Percentiles rank a stretch among this genome's conserved stretches.
Conservation (phyloP, 2,797 vertebrate genomes). For the Pterois miles region DNA sequence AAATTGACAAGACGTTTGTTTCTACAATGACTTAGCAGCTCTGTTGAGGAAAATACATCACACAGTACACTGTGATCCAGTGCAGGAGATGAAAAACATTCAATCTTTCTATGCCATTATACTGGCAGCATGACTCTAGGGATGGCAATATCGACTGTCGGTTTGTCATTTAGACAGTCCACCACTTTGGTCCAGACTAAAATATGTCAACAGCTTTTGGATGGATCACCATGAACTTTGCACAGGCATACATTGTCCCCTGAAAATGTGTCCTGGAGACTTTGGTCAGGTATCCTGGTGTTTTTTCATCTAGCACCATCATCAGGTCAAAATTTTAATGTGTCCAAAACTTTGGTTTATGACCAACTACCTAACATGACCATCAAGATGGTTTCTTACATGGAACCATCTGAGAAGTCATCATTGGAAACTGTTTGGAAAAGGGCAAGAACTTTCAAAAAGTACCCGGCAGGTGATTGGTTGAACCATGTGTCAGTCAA, state of each 20-base stretch:
- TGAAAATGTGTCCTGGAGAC: not conserved
- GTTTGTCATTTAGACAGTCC: not conserved
- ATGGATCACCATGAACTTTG: not conserved
- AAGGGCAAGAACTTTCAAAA: too few relatives aligned
- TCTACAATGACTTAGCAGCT: not conserved
- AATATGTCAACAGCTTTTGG: not conserved
- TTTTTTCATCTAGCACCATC: not conserved
- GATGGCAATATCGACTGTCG: not conserved
- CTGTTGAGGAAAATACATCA: not conserved
- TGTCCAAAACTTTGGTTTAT: not conserved
- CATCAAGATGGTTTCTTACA: too few relatives aligned
- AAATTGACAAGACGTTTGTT: not conserved
- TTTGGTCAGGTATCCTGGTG: not conserved
- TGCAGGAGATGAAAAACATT: not conserved
- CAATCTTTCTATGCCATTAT: not conserved
- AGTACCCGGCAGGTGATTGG: too few relatives aligned
- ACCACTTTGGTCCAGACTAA: not conserved
- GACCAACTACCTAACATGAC: too few relatives aligned
- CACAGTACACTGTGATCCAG: not conserved
- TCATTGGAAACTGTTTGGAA: too few relatives aligned
- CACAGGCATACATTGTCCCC: too few relatives aligned
- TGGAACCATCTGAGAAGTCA: too few relatives aligned
- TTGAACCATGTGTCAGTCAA: too few relatives aligned
- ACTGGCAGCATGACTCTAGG: not conserved
- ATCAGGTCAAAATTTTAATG: not conserved